Conservation (phyloP, 2,113 vertebrate genomes). For the Cyanocitta stelleri region DNA sequence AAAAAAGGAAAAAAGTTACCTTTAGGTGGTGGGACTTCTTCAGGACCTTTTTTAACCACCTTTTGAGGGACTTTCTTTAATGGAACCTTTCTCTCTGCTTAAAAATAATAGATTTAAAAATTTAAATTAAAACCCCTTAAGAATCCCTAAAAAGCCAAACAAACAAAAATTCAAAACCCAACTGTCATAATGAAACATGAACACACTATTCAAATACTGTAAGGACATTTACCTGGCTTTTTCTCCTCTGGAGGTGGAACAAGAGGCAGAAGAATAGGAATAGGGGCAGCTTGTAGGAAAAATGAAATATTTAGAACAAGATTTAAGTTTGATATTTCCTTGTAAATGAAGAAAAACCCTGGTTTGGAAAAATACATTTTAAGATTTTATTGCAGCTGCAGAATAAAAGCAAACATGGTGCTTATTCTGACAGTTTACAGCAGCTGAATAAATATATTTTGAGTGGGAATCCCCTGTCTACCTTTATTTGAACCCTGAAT, state of each 20-base stretch:
- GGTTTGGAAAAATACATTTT: neutral
- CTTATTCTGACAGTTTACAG: neutral
- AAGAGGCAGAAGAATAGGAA: conserved; percentile 68
- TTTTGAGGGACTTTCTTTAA: conserved; percentile 73
- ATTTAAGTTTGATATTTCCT: neutral
- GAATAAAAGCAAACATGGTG: neutral
- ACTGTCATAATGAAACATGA: neutral
- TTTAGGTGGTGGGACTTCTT: conserved; percentile 65
- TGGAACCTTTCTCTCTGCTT: conserved; percentile 65
- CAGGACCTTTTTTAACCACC: conserved; percentile 63
- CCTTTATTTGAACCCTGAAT: neutral
- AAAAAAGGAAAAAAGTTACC: conserved; percentile 34
- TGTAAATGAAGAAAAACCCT: neutral
- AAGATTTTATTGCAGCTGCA: neutral
- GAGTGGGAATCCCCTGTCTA: neutral
- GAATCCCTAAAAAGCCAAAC: neutral
- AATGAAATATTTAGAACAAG: conserved; percentile 54
- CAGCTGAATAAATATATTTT: neutral
- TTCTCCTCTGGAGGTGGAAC: conserved; percentile 69
- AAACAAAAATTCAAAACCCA: neutral
- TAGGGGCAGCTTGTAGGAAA: conserved; percentile 39
- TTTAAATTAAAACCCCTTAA: neutral
- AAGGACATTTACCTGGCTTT: conserved; percentile 60
- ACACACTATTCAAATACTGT: neutral
- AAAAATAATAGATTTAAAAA: neutral